Percentiles rank a stretch among this genome's conserved stretches.
These are phyloP conservation scores for Crematogaster levior DNA, from an alignment of 2,888 invertebrate species.

Conservation along the genomic window DNA sequence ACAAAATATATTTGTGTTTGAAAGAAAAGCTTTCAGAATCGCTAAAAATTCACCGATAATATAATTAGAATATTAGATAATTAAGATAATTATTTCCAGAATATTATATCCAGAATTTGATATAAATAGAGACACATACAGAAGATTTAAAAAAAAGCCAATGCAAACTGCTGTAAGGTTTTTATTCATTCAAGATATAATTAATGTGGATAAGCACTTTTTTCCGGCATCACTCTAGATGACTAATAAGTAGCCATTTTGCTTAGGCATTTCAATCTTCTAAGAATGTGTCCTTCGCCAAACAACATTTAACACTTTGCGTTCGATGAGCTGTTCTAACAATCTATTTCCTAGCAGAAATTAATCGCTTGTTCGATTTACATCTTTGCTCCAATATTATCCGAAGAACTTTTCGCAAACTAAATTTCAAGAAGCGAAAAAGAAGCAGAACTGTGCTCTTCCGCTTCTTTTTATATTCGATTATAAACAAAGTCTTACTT, in stretches of 20 bases:
- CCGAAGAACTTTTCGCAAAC: background rate
- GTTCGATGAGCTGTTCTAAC: background rate
- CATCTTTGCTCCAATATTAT: background rate
- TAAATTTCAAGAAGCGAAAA: background rate
- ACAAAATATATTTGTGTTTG: background rate
- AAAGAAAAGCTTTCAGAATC: background rate
- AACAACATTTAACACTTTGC: constrained; percentile 12
- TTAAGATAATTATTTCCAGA: background rate
- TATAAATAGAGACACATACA: background rate
- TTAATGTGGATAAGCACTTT: constrained; percentile 32
- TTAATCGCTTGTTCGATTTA: background rate
- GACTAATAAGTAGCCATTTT: constrained; percentile 12
- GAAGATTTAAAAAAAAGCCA: background rate
- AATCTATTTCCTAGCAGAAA: background rate
- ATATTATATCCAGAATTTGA: background rate
- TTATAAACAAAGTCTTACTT: background rate
- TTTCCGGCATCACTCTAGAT: background rate
- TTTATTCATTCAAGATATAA: background rate
- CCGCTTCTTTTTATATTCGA: background rate
- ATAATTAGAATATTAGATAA: no score
- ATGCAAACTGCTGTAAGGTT: background rate
- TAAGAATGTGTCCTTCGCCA: background rate
- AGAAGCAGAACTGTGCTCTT: background rate
- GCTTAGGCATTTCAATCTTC: constrained; percentile 8
- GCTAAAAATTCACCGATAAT: background rate